Conservation (phyloP, 2,888 invertebrate species). For the Artemia sinica region DNA sequence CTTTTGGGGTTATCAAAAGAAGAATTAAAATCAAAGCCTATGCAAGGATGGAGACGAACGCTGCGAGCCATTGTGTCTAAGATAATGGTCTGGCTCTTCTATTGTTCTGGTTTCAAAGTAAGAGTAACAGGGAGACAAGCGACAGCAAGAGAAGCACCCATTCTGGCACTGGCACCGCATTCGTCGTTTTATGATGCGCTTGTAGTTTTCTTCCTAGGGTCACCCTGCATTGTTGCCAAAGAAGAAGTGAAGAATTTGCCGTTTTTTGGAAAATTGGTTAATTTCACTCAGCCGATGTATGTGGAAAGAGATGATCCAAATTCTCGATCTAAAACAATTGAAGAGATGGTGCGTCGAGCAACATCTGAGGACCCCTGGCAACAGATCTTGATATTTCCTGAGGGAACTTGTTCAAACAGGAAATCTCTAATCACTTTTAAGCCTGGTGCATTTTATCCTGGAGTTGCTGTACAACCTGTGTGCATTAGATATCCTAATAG, state of each 20-base stretch:
- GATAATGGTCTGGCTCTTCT: slow-evolving; percentile 55
- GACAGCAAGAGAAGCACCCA: slow-evolving; percentile 37
- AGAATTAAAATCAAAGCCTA: no score
- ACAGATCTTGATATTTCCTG: not conserved
- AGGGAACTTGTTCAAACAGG: not conserved
- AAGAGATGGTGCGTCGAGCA: slow-evolving; percentile 10
- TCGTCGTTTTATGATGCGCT: not conserved
- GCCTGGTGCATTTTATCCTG: slow-evolving; percentile 83
- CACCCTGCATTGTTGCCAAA: not conserved
- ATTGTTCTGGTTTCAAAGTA: slow-evolving; percentile 61
- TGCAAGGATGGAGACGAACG: slow-evolving; percentile 32
- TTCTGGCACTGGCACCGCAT: not conserved
- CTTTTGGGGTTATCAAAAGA: no score
- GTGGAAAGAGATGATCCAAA: not conserved
- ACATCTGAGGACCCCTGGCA: not conserved
- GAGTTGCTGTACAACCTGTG: slow-evolving; percentile 85
- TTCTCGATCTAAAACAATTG: not conserved
- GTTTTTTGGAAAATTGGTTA: not conserved
- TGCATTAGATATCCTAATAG: slow-evolving; percentile 35
- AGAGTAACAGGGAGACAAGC: slow-evolving; percentile 57
- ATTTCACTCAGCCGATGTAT: not conserved
- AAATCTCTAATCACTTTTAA: slow-evolving; percentile 40
- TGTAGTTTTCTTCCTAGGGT: not conserved
- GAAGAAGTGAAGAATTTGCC: not conserved
- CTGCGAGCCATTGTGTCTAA: slow-evolving; percentile 46